Evolutionary conservation across 2,888 invertebrate genomes (phyloP).

Genomic region (Caenorhabditis macrosperma): DNA sequence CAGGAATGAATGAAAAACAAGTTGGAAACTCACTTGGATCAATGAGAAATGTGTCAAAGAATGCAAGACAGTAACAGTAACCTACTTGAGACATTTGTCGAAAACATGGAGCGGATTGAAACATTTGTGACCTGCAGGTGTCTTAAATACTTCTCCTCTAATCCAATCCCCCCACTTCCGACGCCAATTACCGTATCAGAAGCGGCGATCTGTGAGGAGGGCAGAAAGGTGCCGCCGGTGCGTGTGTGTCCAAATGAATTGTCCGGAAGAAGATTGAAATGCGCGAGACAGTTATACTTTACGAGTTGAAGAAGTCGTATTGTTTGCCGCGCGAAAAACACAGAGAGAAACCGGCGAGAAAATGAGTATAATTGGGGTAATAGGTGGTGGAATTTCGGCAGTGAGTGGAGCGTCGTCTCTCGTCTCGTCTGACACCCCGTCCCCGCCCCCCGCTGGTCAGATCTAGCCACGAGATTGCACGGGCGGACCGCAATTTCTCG

Average conservation of each 20-base stretch:
- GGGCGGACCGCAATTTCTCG: background rate
- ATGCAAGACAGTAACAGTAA: background rate
- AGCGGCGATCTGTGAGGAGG: slow-evolving; percentile 20
- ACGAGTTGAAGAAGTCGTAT: slow-evolving; percentile 2
- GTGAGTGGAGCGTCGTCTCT: background rate
- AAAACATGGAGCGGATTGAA: too few relatives aligned
- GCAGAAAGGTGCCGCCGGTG: background rate
- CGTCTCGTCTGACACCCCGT: background rate
- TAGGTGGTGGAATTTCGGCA: background rate
- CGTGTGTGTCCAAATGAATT: slow-evolving; percentile 8
- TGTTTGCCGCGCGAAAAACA: slow-evolving; percentile 10
- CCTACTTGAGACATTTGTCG: too few relatives aligned
- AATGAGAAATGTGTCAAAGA: background rate
- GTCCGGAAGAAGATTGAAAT: slow-evolving; percentile 17
- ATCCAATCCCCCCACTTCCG: background rate
- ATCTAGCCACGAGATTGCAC: slow-evolving; percentile 18
- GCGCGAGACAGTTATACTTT: background rate
- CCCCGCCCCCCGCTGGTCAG: slow-evolving; percentile 19
- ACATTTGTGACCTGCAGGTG: too few relatives aligned
- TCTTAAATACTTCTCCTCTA: background rate
- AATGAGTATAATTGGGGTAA: slow-evolving; percentile 32
- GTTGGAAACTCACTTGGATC: background rate
- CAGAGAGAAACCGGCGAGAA: slow-evolving; percentile 1
- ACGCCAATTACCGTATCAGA: slow-evolving; percentile 36
- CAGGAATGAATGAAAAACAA: too few relatives aligned